Conservation (phyloP, 2,797 vertebrate species). For the Sebastes ruberrimus region DNA sequence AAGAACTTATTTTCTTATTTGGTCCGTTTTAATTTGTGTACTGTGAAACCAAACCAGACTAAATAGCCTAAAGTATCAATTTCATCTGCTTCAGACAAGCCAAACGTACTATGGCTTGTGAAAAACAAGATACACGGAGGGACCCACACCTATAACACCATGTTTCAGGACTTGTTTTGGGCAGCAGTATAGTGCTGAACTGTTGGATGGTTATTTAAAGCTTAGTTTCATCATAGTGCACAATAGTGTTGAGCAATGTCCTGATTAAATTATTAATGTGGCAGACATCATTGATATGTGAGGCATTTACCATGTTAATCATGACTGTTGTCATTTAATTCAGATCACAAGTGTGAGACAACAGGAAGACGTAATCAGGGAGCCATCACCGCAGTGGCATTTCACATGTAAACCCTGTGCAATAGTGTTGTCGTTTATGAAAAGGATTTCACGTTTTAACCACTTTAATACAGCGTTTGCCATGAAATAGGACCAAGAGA, state of each 20-base stretch:
- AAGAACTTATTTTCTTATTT: too few species aligned
- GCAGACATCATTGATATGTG: neutral
- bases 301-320: slow-evolving; percentile 27
- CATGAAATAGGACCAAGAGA: neutral
- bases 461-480: neutral
- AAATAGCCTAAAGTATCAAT: too few species aligned
- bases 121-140: neutral
- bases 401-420: neutral
- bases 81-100: too few species aligned
- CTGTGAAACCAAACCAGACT: too few species aligned
- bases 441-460: neutral
- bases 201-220: slow-evolving; percentile 13
- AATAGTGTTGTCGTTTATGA: neutral
- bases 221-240: neutral
- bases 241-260: neutral
- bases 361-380: slow-evolving; percentile 15
- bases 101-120: too few species aligned
- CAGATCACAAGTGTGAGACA: slow-evolving; percentile 17
- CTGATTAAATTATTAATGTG: slow-evolving; percentile 1
- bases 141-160: neutral
- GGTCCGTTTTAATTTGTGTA: too few species aligned
- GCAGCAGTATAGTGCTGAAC: neutral
- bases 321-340: slow-evolving; percentile 20
- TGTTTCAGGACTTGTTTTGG: neutral
- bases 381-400: neutral